Percentiles rank a stretch among this genome's conserved stretches.
These are phyloP conservation scores for Nibea albiflora DNA, from an alignment of 2,113 vertebrate genomes.

Conservation along the genomic window DNA sequence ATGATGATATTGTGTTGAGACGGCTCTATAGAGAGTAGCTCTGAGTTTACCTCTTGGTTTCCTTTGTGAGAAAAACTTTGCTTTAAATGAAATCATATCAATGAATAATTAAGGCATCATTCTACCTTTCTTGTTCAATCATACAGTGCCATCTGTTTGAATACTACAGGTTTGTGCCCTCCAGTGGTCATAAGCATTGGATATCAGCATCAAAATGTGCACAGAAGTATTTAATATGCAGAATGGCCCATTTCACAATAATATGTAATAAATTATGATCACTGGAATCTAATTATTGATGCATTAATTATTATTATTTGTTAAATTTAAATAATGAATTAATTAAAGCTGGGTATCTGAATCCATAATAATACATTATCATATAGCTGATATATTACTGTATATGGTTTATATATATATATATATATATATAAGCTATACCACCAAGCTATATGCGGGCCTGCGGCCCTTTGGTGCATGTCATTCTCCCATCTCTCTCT, in stretches of 20 bases:
- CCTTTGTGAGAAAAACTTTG: neutral
- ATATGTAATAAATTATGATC: neutral
- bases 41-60: neutral
- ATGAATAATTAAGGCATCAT: neutral
- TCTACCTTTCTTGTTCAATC: neutral
- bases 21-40: neutral
- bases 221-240: neutral
- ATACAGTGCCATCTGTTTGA: neutral
- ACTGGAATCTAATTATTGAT: too few relatives aligned
- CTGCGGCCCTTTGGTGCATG: too few relatives aligned
- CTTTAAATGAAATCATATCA: neutral
- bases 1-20: neutral
- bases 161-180: neutral
- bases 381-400: neutral
- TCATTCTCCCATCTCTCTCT: too few relatives aligned
- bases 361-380: too few relatives aligned
- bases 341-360: neutral
- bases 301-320: neutral
- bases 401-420: too few relatives aligned
- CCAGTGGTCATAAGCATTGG: neutral
- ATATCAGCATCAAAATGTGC: too few relatives aligned
- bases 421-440: too few relatives aligned
- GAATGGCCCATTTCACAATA: neutral
- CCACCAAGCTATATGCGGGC: too few relatives aligned
- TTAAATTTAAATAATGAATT: too few relatives aligned